Conservation (phyloP, 2,888 invertebrate genomes). For the Proisotoma minuta region DNA sequence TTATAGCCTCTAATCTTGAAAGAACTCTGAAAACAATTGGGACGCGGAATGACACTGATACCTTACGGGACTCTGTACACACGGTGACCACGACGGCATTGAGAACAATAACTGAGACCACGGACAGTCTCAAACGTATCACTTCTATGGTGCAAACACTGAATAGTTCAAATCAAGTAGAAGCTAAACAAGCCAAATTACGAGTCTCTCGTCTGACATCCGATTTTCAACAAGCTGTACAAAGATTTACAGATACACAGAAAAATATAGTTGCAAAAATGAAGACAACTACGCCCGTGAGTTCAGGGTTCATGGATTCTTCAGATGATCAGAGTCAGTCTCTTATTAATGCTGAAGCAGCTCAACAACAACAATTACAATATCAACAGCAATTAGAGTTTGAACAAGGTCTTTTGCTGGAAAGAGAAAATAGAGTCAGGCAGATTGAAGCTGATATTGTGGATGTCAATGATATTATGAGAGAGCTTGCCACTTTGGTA, state of each 20-base stretch:
- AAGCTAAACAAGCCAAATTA: slow-evolving; percentile 56
- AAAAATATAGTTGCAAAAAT: slow-evolving; percentile 58
- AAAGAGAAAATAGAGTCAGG: slow-evolving; percentile 72
- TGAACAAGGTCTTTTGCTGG: slow-evolving; percentile 72
- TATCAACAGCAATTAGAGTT: slow-evolving; percentile 63
- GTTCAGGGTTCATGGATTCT: slow-evolving; percentile 27
- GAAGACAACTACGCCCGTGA: slow-evolving; percentile 39
- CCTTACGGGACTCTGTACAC: slow-evolving; percentile 59
- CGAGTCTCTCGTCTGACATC: slow-evolving; percentile 78
- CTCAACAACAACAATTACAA: slow-evolving; percentile 48
- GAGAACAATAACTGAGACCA: slow-evolving; percentile 67
- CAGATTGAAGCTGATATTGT: slow-evolving; percentile 76
- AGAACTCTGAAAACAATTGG: slow-evolving; percentile 70
- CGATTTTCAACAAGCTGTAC: slow-evolving; percentile 74
- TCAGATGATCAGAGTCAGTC: slow-evolving; percentile 51
- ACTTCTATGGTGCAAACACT: slow-evolving; percentile 66
- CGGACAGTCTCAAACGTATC: slow-evolving; percentile 67
- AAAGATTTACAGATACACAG: slow-evolving; percentile 71
- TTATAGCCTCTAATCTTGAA: slow-evolving; percentile 55
- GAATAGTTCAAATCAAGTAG: slow-evolving; percentile 63
- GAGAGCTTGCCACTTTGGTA: slow-evolving; percentile 67
- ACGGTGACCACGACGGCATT: slow-evolving; percentile 70
- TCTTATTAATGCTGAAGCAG: slow-evolving; percentile 49
- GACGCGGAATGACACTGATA: slow-evolving; percentile 67
- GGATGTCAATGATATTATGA: slow-evolving; percentile 79